Base-by-base conservation (phyloP, 2,888 invertebrate species). In the Erebia ligea region DNA sequence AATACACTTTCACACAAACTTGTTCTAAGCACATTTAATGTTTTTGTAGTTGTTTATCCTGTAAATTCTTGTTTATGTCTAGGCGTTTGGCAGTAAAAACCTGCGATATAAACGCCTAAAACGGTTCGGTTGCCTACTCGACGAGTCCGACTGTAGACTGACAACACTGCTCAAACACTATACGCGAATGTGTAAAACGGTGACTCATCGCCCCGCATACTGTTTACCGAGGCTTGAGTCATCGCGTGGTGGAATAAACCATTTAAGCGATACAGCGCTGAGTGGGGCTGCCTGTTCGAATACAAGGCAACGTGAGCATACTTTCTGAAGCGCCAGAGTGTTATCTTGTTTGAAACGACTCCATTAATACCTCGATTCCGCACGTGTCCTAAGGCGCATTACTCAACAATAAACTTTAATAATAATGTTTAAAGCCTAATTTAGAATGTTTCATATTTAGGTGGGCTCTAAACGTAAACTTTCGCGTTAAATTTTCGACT, bases 141-240 rank as follows among this genome's bases (percentile, higher is more conserved):
- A 89, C 88, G 87, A 91, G 90, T 88, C 89, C 90, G 87, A 92
- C 89, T 85, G 86, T 90, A 91, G 90, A 93, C 93, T 93, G 92
- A 93, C 93, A 92, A 92, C 91, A 92, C 88, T 83, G 90, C 89
- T 92, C 91, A 88, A 93, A 92, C 90, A 91, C 92, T 92, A 89
- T 90, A 92, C 93, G 92, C 93, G 92, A 93, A 92, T 93, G 93
- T 93, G 93, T 93, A 92, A 92, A 93, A 91, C 88, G 92, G 93
- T 93, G 93, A 92, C 92, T 93, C 93, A 93, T 92, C 93, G 93
- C 89, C 92, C 92, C 92, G 93, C 93, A 93, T 92, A 92, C 93
- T 93, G 92, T 93, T 93, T 93, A 92, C 92, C 88, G 90, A 92
- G 89, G 92, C 92, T 91, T 92, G 92, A 92, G 92, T 92, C 92